These are phyloP conservation scores for Pteronura brasiliensis DNA, from an alignment of 2,113 vertebrate species.

Conservation along the genomic window DNA sequence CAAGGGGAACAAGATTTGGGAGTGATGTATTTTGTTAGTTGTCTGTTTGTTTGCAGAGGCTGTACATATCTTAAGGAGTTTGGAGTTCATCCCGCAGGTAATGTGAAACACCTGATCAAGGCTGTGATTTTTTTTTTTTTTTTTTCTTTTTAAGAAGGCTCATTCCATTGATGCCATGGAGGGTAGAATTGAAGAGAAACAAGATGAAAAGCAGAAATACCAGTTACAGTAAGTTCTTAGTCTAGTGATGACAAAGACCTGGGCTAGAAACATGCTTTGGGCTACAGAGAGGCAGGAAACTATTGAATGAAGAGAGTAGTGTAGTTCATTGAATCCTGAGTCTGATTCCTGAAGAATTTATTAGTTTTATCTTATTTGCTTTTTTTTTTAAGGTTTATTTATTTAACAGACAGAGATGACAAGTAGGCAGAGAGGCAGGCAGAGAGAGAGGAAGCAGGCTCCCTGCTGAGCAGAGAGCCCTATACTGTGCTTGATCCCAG, in stretches of 20 bases:
- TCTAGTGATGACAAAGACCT: not conserved
- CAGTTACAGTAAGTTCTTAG: not conserved
- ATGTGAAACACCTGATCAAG: not conserved
- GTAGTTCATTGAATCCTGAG: not conserved
- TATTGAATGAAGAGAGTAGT: not conserved
- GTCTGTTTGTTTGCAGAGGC: not conserved
- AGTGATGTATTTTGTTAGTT: not conserved
- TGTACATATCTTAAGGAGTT: not conserved
- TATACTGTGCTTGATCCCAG: too few species aligned
- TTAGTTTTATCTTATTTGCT: not conserved
- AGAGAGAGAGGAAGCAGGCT: too few species aligned
- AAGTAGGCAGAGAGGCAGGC: too few species aligned
- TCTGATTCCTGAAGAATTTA: not conserved
- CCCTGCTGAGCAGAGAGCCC: too few species aligned
- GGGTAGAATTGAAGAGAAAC: not conserved
- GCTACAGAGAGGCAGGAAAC: not conserved
- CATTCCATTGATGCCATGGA: not conserved
- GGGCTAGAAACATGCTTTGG: not conserved
- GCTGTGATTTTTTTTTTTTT: not conserved
- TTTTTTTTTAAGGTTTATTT: not conserved
- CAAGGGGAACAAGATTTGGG: not conserved
- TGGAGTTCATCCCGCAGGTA: not conserved
- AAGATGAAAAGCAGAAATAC: not conserved
- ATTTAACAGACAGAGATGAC: too few species aligned
- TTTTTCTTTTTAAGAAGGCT: not conserved